Base-by-base conservation (phyloP, 2,113 vertebrate species). In the Ptychochromis oligacanthus region DNA sequence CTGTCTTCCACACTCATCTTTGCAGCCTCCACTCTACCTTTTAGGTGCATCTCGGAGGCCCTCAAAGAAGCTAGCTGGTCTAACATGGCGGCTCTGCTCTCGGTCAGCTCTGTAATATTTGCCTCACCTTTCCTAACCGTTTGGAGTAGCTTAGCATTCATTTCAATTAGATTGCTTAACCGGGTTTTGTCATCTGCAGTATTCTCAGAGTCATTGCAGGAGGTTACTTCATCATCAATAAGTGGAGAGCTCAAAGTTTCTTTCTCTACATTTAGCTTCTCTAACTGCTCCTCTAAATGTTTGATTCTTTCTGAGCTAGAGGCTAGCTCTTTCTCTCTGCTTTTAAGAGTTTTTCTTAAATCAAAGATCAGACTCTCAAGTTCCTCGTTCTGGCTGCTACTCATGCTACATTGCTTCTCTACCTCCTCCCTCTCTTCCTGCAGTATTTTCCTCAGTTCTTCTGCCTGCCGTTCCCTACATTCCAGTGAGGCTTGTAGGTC, bases 21-120 rank as follows among this genome's bases (percentile, higher is more conserved):
- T 34, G 94, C 60, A 46, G 93, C 91, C 9, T 93, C 95, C 28
- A 93, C 55, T 82, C 94, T 92, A 38, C 81, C 89, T 79, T 90
- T 96, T 17, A 97, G 83, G 24, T 96, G 95, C n/a, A 95, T 96
- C 89, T 97, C 96, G 11, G 94, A 96, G 1, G 95, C 96, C 60
- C 81, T 96, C 54, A 94, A 83, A 28, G 26, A 78, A 62, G 93
- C 83, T 20, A 96, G 58, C 38, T 96, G 90, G 0, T 92, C 94
- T 90, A 97, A 94, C 76, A 96, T 52, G 17, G 84, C 88, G 18
- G 86, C 70, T 81, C 90, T 95, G 89, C 84, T 93, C 70, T 90
- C 88, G 55, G 91, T 94, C 56, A 95, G 58, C 83, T 93, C 95
- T 54, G 79, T 78, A 46, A 93, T 88, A 7, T 89, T 94, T n/a